Evolutionary conservation across 2,888 invertebrate species (phyloP).

Genomic region (Pomacea canaliculata): DNA sequence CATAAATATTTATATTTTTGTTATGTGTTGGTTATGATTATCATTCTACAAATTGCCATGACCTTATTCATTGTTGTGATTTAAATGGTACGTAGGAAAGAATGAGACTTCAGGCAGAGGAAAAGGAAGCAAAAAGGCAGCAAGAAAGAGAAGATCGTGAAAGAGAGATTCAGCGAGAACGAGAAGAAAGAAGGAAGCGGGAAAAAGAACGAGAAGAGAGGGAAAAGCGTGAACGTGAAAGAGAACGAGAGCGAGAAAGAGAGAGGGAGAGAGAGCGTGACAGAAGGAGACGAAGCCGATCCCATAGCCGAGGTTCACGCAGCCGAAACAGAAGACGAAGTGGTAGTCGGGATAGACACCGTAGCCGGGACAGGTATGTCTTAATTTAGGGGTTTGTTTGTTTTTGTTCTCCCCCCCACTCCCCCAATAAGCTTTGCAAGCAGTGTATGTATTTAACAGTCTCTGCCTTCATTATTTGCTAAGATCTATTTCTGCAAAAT

Average conservation of each 20-base stretch:
- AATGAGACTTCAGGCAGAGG: slow-evolving; percentile 49
- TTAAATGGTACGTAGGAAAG: not conserved
- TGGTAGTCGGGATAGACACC: slow-evolving; percentile 48
- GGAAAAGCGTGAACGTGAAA: slow-evolving; percentile 29
- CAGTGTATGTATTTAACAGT: too few species aligned
- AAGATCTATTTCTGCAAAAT: too few species aligned
- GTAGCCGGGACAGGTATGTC: slow-evolving; percentile 46
- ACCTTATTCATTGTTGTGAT: too few species aligned
- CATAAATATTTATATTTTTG: too few species aligned
- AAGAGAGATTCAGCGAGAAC: slow-evolving; percentile 73
- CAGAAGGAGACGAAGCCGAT: slow-evolving; percentile 35
- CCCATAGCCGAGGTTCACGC: slow-evolving; percentile 36
- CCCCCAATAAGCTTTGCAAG: too few species aligned
- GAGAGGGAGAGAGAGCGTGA: slow-evolving; percentile 29
- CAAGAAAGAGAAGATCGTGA: slow-evolving; percentile 60
- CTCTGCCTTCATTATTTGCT: too few species aligned
- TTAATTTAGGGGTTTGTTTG: not conserved
- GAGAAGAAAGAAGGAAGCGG: slow-evolving; percentile 67
- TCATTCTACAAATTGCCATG: too few species aligned
- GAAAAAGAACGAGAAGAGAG: slow-evolving; percentile 38
- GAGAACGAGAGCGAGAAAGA: slow-evolving; percentile 31
- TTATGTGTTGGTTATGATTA: too few species aligned
- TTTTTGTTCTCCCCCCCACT: too few species aligned
- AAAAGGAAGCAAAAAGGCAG: slow-evolving; percentile 69
- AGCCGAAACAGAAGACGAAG: slow-evolving; percentile 43